phyloP scores from a whole-genome alignment of 2,113 vertebrate genomes.

The cattle (Bos taurus) region DNA sequence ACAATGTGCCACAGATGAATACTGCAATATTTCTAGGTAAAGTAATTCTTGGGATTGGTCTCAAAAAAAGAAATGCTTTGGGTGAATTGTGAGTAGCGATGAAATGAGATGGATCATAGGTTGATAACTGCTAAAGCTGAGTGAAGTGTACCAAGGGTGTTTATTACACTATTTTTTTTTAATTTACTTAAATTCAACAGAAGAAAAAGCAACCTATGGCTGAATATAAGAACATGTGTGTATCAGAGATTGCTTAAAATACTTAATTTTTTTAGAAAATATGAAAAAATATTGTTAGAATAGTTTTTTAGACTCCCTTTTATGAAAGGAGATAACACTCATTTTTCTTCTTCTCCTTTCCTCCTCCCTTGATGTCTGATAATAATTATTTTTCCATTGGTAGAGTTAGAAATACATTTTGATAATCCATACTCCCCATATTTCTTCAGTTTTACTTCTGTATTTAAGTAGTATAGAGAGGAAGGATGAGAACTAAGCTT shows the following conservation, averaged over 20 bases:
- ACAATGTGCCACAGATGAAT: background rate
- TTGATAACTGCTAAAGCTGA: background rate
- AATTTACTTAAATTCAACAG: background rate
- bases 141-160: background rate
- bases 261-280: background rate
- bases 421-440: background rate
- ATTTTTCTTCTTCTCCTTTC: background rate
- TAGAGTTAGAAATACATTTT: background rate
- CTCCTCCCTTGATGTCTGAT: background rate
- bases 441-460: background rate
- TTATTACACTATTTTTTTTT: background rate
- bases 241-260: background rate
- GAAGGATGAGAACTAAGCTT: background rate
- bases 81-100: background rate
- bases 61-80: background rate
- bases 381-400: slow-evolving; percentile 9
- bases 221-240: background rate
- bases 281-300: background rate
- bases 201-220: background rate
- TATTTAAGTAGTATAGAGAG: background rate
- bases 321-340: background rate
- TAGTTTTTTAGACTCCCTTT: background rate
- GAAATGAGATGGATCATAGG: background rate
- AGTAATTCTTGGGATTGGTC: background rate
- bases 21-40: background rate